Base-by-base conservation (phyloP, 2,888 invertebrate species). In the Noctua fimbriata region DNA sequence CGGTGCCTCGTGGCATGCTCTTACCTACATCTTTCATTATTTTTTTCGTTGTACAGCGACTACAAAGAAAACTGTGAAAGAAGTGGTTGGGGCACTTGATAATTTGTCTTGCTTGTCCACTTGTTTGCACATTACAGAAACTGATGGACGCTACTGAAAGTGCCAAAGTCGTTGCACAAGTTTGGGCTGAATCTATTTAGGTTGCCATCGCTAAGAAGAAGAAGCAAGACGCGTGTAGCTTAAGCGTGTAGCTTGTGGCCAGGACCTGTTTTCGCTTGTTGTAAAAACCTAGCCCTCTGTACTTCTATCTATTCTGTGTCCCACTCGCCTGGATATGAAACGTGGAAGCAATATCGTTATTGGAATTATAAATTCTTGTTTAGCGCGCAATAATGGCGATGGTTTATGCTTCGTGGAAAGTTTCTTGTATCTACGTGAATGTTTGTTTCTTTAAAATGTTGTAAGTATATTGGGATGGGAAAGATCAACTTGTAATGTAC, bases 301-400 rank as follows among this genome's bases (percentile, higher is more conserved):
- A 32, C 9, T 7, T 49, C 7, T 73, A 14, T 41, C 32, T 81
- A 12, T 16, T 79, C 49, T n/a, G 55, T 73, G 36, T 10, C 7
- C 41, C 21, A 16, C 24, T 63, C 69, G 69, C 74, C 73, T 47
- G 60, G 28, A 71, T 73, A 52, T 36, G 63, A 44, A 79, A 70
- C 66, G 73, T 74, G 60, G 71, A 69, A 70, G 72, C 69, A 75
- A 82, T 81, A 80, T 79, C 76, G 70, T 84, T 86, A 87, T 89
- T 86, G 76, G 71, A 83, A 84, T 87, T 86, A 87, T 86, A 87
- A 84, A 89, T 89, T 84, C 83, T 86, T 76, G 79, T 86, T 86
- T 78, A 69, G 32, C 32, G 16, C 74, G 80, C 81, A 86, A 88
- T 86, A 92, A 92, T 90, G 88, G 90, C 52, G 91, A 92, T 91